Base-by-base conservation (phyloP, 2,888 invertebrate species). In the Nesidiocoris tenuis region DNA sequence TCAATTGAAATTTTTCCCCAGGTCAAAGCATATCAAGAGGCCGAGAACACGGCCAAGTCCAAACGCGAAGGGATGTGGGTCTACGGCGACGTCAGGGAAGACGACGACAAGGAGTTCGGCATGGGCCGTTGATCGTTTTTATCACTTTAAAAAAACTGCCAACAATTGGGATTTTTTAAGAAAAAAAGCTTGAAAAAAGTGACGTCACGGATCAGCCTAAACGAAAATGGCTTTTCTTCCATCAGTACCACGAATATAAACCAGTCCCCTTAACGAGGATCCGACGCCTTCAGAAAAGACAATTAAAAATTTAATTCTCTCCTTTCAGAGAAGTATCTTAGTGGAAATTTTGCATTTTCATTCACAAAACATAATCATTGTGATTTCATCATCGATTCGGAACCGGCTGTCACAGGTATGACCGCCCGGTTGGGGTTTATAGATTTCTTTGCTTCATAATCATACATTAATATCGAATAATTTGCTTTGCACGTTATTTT, bases 81-180 rank as follows among this genome's bases (percentile, higher is more conserved):
- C 83, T 98, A 98, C 83, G 99, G 99, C n/a, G 99, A 99, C 85
- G 95, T 98, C 85, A 94, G 93, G 78, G 95, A 94, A 79, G 96
- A 95, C 82, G 96, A 96, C 84, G 94, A 93, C 64, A 87, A 87
- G 81, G 90, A 90, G 82, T 90, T 90, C 83, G 90, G 90, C 61
- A 78, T 80, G 78, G 80, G 80, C 21, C 79, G 79, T 61, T 78
- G 56, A 59, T n/a, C 59, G 9, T 18, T 18, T 21, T 7, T 3
- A 21, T 19, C 21, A 22, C 63, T 9, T 7, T 2, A 9, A 63
- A 3, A 65, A 65, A 39, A 65, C 17, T 17, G n/a, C 21, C 22
- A 63, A 25, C 12, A 65, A 65, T 3, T 25, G 25, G 25, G 9
- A 5, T 54, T 55, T 21, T 22, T 22, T 12, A n/a, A 21, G 22